phyloP scores from a whole-genome alignment of 2,888 invertebrate species.

The Dicyrtomina minuta region DNA sequence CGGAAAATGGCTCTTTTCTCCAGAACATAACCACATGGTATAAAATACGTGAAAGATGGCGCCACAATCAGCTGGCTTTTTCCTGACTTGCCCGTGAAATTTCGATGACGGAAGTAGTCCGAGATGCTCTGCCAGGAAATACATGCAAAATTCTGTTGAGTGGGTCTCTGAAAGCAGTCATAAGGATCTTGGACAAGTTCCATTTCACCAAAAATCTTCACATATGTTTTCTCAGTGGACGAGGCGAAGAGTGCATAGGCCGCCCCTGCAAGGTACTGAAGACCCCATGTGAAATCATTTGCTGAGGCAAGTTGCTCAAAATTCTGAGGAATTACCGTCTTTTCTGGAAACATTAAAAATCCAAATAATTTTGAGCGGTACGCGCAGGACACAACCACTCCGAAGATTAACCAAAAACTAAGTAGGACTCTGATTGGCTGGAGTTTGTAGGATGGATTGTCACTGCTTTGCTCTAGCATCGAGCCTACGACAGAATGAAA shows the following conservation, averaged over 20 bases:
- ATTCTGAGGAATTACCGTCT: slow-evolving; percentile 37
- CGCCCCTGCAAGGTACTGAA: slow-evolving; percentile 39
- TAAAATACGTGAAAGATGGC: slow-evolving; percentile 31
- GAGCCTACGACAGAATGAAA: too few species aligned
- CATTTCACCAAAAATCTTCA: slow-evolving; percentile 41
- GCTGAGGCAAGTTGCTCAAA: slow-evolving; percentile 43
- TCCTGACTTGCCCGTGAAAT: slow-evolving; percentile 43
- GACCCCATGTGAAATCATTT: slow-evolving; percentile 36
- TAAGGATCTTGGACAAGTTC: slow-evolving; percentile 37
- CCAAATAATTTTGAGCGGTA: slow-evolving; percentile 44
- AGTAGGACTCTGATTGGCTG: too few species aligned
- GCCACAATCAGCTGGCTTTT: slow-evolving; percentile 37
- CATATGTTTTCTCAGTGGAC: slow-evolving; percentile 45
- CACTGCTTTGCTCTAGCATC: too few species aligned
- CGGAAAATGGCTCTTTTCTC: slow-evolving; percentile 26
- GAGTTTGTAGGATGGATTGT: too few species aligned
- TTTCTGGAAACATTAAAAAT: slow-evolving; percentile 44
- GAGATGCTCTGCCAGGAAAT: slow-evolving; percentile 47
- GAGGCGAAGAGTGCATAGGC: slow-evolving; percentile 42
- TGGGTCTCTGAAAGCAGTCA: slow-evolving; percentile 39
- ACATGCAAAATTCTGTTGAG: slow-evolving; percentile 39
- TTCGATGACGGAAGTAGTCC: slow-evolving; percentile 39
- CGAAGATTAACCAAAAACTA: slow-evolving; percentile 41
- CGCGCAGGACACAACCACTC: slow-evolving; percentile 39
- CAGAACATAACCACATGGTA: slow-evolving; percentile 39